These are phyloP conservation scores for Drosophila ustulata DNA, from an alignment of 2,888 invertebrate species.

Conservation along the genomic window DNA sequence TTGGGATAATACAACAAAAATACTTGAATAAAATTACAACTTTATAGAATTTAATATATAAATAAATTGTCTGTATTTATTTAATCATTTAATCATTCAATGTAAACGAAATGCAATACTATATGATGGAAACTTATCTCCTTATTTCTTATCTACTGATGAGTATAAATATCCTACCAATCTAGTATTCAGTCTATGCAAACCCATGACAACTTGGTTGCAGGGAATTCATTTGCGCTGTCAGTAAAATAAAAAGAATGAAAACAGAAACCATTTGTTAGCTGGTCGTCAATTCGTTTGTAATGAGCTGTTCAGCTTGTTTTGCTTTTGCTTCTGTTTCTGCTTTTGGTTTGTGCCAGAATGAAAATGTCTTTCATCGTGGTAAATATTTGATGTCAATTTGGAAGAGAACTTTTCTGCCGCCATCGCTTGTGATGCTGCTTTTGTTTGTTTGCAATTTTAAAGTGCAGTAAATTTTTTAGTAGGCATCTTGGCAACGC, in stretches of 20 bases:
- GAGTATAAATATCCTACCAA: no score
- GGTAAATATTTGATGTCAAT: constrained; percentile 68
- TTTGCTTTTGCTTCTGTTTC: background rate
- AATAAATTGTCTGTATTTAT: no score
- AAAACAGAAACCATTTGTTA: constrained; percentile 61
- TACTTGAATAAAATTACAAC: no score
- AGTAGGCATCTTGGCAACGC: constrained; percentile 60
- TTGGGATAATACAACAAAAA: no score
- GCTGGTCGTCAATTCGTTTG: constrained; percentile 46
- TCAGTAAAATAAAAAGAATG: constrained; percentile 12
- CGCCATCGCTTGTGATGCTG: constrained; percentile 16
- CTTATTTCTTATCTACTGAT: no score
- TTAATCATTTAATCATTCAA: no score
- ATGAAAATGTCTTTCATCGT: constrained; percentile 67
- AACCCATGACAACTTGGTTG: background rate
- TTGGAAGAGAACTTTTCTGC: constrained; percentile 31
- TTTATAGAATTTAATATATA: no score
- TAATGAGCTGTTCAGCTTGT: constrained; percentile 10
- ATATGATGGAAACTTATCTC: no score
- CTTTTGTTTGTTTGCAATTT: constrained; percentile 49
- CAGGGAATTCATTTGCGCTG: constrained; percentile 5
- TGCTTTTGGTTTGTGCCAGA: constrained; percentile 27
- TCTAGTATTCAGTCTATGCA: background rate
- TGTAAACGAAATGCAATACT: no score
- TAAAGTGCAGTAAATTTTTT: constrained; percentile 70